Conservation (phyloP, 2,113 vertebrate genomes). For the Corythornis cristatus region DNA sequence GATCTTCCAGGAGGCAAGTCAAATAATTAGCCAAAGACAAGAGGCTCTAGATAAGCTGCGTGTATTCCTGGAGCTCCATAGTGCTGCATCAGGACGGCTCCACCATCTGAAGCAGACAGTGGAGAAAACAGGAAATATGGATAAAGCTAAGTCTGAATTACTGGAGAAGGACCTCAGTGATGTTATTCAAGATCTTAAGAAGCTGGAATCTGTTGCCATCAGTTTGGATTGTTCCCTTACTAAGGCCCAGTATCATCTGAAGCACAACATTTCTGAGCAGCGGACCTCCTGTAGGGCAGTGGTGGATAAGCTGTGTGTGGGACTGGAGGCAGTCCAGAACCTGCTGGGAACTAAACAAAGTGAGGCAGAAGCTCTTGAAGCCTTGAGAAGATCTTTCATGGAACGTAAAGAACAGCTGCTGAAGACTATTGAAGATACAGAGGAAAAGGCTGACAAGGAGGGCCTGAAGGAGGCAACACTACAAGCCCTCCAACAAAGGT, state of each 20-base stretch:
- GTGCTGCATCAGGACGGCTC: conserved; percentile 59
- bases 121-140: conserved; percentile 84
- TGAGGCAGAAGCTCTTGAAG: conserved; percentile 87
- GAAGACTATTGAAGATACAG: conserved; percentile 83
- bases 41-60: conserved; percentile 78
- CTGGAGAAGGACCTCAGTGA: conserved; percentile 78
- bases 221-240: conserved; percentile 82
- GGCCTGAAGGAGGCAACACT: conserved; percentile 81
- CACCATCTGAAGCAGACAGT: conserved; percentile 79
- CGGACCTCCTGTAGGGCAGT: conserved; percentile 87
- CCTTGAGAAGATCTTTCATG: conserved; percentile 82
- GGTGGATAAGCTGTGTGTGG: conserved; percentile 77
- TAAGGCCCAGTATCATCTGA: conserved; percentile 90
- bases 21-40: conserved; percentile 80
- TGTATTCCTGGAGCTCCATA: conserved; percentile 78
- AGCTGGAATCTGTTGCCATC: conserved; percentile 81
- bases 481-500: conserved; percentile 92
- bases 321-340: conserved; percentile 86
- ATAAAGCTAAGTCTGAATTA: conserved; percentile 80
- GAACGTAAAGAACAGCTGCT: conserved; percentile 87
- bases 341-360: conserved; percentile 91
- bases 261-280: conserved; percentile 71
- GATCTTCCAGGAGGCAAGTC: conserved; percentile 83
- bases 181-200: conserved; percentile 76
- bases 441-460: conserved; percentile 82